Percentiles rank a stretch among this genome's conserved stretches.
Evolutionary conservation across 2,797 vertebrate genomes (phyloP).

Genomic region (Galagoides demidoff): DNA sequence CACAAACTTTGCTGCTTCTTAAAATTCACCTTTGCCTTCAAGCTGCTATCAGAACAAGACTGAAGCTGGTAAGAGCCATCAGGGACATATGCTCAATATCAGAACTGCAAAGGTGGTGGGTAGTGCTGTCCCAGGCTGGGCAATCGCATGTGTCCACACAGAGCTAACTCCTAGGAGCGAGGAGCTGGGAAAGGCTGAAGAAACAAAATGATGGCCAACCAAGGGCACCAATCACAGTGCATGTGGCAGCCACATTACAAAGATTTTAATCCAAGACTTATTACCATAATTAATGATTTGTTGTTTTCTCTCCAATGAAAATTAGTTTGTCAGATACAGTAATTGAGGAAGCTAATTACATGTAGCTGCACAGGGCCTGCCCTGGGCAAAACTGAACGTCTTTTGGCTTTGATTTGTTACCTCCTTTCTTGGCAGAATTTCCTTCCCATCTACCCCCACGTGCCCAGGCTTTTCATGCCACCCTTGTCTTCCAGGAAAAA

Average conservation of each 20-base stretch:
- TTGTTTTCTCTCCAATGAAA: slow-evolving; percentile 80
- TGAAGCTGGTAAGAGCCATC: background rate
- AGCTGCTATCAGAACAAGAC: background rate
- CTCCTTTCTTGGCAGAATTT: slow-evolving; percentile 68
- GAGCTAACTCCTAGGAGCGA: background rate
- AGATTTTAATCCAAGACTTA: slow-evolving; percentile 19
- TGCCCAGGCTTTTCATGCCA: slow-evolving; percentile 43
- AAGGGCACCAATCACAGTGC: background rate
- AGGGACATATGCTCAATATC: background rate
- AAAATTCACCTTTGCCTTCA: background rate
- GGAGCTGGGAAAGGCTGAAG: background rate
- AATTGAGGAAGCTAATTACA: slow-evolving; percentile 78
- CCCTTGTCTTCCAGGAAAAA: slow-evolving; percentile 77
- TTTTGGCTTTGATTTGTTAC: slow-evolving; percentile 76
- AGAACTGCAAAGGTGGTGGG: background rate
- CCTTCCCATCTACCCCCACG: background rate
- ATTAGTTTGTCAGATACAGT: slow-evolving; percentile 80
- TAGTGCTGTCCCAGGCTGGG: background rate
- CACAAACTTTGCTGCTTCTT: background rate
- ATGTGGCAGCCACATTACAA: slow-evolving; percentile 1
- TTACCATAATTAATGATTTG: slow-evolving; percentile 74
- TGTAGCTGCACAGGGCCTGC: slow-evolving; percentile 67
- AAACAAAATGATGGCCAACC: slow-evolving; percentile 1
- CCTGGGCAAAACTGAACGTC: slow-evolving; percentile 65
- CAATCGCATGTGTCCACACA: background rate